Conservation (phyloP, 2,797 vertebrate genomes). For the Enteromius fasciolatus region DNA sequence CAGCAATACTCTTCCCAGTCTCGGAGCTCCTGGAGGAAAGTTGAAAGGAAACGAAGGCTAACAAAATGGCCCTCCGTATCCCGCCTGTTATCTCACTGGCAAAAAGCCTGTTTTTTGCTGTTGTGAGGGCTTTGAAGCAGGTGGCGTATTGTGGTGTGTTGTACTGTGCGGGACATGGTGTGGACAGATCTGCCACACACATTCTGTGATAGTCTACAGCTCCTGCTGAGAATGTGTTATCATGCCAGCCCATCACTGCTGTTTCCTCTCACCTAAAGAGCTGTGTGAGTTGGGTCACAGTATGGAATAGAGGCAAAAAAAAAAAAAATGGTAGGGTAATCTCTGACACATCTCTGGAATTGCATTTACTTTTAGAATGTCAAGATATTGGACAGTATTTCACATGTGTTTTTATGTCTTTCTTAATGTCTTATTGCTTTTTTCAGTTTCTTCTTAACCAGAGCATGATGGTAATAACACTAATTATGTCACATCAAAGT, state of each 20-base stretch:
- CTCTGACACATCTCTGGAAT: not conserved
- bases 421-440: not conserved
- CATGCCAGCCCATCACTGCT: slow-evolving; percentile 46
- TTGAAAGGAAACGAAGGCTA: slow-evolving; percentile 19
- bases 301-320: slow-evolving; percentile 29
- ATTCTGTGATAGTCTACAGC: slow-evolving; percentile 41
- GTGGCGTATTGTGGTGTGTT: slow-evolving; percentile 43
- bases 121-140: slow-evolving; percentile 37
- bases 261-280: slow-evolving; percentile 40
- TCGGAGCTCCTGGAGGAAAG: slow-evolving; percentile 3
- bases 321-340: not conserved
- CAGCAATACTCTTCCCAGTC: slow-evolving; percentile 21
- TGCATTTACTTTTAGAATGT: not conserved
- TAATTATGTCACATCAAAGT: not conserved
- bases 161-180: slow-evolving; percentile 25
- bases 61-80: slow-evolving; percentile 35
- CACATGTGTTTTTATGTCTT: not conserved
- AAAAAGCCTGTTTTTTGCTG: slow-evolving; percentile 37
- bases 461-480: not conserved
- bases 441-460: not conserved
- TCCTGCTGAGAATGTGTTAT: slow-evolving; percentile 45
- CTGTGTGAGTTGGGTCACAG: slow-evolving; percentile 15
- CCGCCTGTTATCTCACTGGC: slow-evolving; percentile 41
- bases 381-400: not conserved
- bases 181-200: slow-evolving; percentile 53